phyloP scores from a whole-genome alignment of 2,888 invertebrate genomes.

The Ophion slaviceki region DNA sequence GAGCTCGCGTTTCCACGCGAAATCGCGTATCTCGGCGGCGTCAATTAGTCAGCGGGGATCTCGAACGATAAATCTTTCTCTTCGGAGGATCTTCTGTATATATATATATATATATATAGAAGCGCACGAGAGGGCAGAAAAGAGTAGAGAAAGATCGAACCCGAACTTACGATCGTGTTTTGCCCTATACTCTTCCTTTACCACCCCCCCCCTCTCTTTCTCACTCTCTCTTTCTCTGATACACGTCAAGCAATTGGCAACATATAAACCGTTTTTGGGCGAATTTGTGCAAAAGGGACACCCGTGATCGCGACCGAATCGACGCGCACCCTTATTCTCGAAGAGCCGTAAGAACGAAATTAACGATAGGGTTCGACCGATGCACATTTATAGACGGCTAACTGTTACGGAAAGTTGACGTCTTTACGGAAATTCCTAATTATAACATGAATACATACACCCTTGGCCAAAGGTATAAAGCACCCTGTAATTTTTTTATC shows the following conservation, averaged over 20 bases:
- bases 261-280: conserved; percentile 27
- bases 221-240: background rate
- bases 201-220: background rate
- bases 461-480: too few relatives aligned
- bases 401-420: too few relatives aligned
- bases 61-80: conserved; percentile 74
- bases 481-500: too few relatives aligned
- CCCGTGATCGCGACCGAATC: background rate
- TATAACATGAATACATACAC: too few relatives aligned
- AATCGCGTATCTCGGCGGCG: conserved; percentile 75
- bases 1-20: conserved; percentile 62
- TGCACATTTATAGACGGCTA: too few relatives aligned
- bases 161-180: conserved; percentile 64
- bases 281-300: conserved; percentile 38
- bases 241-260: conserved; percentile 15
- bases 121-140: conserved; percentile 30
- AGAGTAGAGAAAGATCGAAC: conserved; percentile 22
- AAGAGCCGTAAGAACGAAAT: too few relatives aligned
- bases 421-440: too few relatives aligned
- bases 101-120: too few relatives aligned
- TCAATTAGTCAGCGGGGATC: conserved; percentile 78
- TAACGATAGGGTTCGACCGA: too few relatives aligned
- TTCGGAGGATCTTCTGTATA: conserved; percentile 16
- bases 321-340: background rate
- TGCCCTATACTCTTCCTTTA: conserved; percentile 5